phyloP scores from a whole-genome alignment of 1,140 invertebrate species.

The Drosophila sturtevanti region DNA sequence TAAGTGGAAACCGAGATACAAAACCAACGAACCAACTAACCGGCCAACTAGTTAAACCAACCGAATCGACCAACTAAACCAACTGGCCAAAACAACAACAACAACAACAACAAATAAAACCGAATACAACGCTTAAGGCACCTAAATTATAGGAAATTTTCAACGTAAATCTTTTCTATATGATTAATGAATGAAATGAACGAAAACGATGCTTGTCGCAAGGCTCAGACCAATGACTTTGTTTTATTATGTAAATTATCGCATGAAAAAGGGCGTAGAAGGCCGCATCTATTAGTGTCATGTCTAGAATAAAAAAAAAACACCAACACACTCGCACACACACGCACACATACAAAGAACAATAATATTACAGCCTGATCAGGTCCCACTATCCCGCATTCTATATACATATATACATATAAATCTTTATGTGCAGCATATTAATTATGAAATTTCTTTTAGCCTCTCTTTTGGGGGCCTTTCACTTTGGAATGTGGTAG shows the following conservation, averaged over 20 bases:
- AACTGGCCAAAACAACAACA: conserved; percentile 41
- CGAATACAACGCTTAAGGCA: background rate
- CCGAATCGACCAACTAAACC: conserved; percentile 4
- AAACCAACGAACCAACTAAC: conserved; percentile 11
- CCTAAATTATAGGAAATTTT: conserved; percentile 69
- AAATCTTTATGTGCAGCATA: conserved; percentile 62
- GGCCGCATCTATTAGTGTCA: conserved; percentile 73
- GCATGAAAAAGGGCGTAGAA: conserved; percentile 66
- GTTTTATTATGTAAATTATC: conserved; percentile 71
- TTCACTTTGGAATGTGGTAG: conserved; percentile 77
- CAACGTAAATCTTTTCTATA: conserved; percentile 61
- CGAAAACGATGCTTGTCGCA: conserved; percentile 21
- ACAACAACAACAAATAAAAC: conserved; percentile 8
- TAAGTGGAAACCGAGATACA: conserved; percentile 70
- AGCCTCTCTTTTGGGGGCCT: conserved; percentile 51
- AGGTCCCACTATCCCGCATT: background rate
- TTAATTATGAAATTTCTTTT: conserved; percentile 75
- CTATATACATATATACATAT: background rate
- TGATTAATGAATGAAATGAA: conserved; percentile 72
- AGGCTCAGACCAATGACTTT: conserved; percentile 29
- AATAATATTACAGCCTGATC: conserved; percentile 35
- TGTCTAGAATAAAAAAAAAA: conserved; percentile 22
- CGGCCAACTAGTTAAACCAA: too few relatives aligned
- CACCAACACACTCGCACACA: conserved; percentile 15
- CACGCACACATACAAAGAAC: conserved; percentile 3